A percentile compares a stretch with the other conserved stretches of the same genome.
phyloP scores from a whole-genome alignment of 2,797 vertebrate genomes.

The Ibycter americanus region DNA sequence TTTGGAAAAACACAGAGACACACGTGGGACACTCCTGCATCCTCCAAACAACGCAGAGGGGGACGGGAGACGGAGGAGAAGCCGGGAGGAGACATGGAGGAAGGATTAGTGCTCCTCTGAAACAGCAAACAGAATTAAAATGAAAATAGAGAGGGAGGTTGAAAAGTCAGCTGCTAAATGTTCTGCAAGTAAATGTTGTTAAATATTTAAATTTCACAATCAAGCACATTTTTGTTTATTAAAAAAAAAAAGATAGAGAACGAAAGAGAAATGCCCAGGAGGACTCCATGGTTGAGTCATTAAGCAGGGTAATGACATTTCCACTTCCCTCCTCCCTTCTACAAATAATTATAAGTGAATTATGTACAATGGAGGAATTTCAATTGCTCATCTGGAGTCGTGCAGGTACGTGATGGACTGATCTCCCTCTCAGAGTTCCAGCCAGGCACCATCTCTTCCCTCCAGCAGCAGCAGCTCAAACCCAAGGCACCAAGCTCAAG shows the following conservation, averaged over 20 bases:
- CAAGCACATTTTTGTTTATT: not conserved
- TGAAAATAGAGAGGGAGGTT: not conserved
- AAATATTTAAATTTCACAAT: constrained; percentile 40
- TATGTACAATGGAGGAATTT: not conserved
- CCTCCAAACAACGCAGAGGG: not conserved
- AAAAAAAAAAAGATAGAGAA: not conserved
- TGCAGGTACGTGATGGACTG: not conserved
- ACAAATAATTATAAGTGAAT: not conserved
- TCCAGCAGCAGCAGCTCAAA: not conserved
- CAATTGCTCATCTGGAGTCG: not conserved
- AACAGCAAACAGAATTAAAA: not conserved
- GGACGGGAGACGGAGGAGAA: not conserved
- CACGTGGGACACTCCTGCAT: not conserved
- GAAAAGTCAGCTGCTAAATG: constrained; percentile 24
- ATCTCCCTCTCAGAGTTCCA: not conserved
- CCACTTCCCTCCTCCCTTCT: not conserved
- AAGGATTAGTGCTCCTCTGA: not conserved
- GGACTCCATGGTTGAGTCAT: not conserved
- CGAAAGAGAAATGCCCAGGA: not conserved
- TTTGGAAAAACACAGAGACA: not conserved
- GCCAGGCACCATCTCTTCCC: not conserved
- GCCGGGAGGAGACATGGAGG: not conserved
- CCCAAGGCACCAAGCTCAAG: not conserved
- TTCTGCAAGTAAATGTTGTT: not conserved
- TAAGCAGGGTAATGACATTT: constrained; percentile 17